Percentiles rank a stretch among this genome's conserved stretches.
These are phyloP conservation scores for Pipra filicauda DNA, from an alignment of 2,113 vertebrate species.

Conservation along the genomic window DNA sequence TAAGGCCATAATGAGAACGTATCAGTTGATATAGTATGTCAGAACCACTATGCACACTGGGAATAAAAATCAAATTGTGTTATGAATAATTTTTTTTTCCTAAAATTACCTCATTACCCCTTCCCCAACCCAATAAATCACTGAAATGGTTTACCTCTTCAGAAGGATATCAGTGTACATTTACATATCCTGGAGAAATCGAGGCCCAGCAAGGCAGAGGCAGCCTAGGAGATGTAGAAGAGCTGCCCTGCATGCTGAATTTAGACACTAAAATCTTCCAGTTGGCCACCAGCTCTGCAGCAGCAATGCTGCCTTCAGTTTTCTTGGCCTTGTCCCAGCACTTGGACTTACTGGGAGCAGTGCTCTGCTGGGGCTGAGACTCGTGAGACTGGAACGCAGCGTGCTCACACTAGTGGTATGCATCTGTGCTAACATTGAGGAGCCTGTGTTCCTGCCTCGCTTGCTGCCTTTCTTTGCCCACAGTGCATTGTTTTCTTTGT, in stretches of 20 bases:
- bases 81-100: background rate
- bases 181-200: background rate
- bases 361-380: background rate
- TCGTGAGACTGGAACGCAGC: fast-evolving
- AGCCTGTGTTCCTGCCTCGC: background rate
- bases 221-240: background rate
- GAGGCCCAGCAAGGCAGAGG: background rate
- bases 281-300: background rate
- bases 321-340: background rate
- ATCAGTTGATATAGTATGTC: background rate
- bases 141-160: background rate
- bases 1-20: background rate
- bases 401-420: background rate
- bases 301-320: background rate
- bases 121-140: background rate
- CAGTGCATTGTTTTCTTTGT: fast-evolving
- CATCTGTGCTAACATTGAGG: background rate
- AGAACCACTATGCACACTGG: background rate
- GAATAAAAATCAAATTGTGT: slow-evolving; percentile 15
- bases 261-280: background rate
- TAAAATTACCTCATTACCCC: background rate
- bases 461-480: background rate
- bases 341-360: background rate
- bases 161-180: background rate
- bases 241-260: fast-evolving